Evolutionary conservation across 2,797 vertebrate genomes (phyloP).

Genomic region (Phoebastria nigripes): DNA sequence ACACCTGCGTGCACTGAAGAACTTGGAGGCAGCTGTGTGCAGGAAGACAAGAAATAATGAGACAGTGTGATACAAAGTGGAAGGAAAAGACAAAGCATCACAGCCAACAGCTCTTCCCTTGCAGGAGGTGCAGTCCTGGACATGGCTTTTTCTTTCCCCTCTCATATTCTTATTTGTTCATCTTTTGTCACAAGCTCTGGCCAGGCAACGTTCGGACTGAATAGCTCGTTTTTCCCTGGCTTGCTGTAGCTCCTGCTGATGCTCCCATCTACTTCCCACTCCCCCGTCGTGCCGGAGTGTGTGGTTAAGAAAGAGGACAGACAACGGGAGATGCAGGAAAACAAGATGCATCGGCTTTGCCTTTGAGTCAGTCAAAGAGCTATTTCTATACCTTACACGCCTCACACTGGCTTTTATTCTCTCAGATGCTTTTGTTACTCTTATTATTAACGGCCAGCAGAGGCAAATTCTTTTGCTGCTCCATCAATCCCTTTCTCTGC

Average conservation of each 20-base stretch:
- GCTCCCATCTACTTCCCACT: conserved; percentile 13
- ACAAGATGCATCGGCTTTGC: conserved; percentile 56
- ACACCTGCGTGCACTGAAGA: neutral
- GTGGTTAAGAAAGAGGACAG: conserved; percentile 49
- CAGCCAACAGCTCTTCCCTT: neutral
- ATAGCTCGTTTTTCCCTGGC: conserved; percentile 4
- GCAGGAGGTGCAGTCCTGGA: neutral
- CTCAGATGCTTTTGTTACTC: conserved; percentile 10
- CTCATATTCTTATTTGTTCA: conserved; percentile 42
- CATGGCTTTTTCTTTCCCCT: neutral
- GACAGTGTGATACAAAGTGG: neutral
- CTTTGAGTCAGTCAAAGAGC: conserved; percentile 55
- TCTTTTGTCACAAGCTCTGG: conserved; percentile 48
- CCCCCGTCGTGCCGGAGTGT: neutral
- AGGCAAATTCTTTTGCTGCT: conserved; percentile 32
- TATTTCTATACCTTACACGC: conserved; percentile 61
- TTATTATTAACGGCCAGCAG: conserved; percentile 29
- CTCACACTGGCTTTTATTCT: conserved; percentile 56
- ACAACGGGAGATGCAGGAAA: conserved; percentile 23
- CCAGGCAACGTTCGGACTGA: conserved; percentile 29
- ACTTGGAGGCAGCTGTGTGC: neutral
- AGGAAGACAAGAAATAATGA: neutral
- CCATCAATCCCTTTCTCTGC: neutral
- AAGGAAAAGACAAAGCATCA: neutral
- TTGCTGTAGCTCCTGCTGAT: conserved; percentile 51